Conservation (phyloP, 2,797 vertebrate species). For the Champsocephalus gunnari region DNA sequence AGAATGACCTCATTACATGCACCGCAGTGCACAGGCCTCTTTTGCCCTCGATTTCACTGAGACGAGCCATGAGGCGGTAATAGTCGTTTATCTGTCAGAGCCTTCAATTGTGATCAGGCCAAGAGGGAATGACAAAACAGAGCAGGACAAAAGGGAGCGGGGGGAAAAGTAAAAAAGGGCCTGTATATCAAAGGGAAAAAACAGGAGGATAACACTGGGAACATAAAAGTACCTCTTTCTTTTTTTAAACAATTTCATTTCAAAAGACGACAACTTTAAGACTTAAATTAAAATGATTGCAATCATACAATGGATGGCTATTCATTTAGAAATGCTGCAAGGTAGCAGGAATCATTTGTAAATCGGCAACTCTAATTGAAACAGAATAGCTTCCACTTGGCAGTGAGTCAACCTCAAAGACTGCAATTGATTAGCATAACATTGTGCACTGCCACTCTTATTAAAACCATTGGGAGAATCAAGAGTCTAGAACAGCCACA, state of each 20-base stretch:
- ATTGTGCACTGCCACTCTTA: background rate
- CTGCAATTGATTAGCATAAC: constrained; percentile 41
- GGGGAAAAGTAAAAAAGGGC: constrained; percentile 3
- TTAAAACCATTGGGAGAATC: constrained; percentile 26
- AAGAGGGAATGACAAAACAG: constrained; percentile 22
- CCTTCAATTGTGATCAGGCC: constrained; percentile 36
- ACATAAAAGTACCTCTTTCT: constrained; percentile 8
- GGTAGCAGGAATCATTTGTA: background rate
- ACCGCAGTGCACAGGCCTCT: constrained; percentile 48
- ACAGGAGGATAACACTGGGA: background rate
- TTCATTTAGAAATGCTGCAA: background rate
- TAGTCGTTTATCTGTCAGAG: constrained; percentile 61
- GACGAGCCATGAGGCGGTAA: constrained; percentile 53
- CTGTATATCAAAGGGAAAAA: constrained; percentile 33
- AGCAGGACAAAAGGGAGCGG: constrained; percentile 27
- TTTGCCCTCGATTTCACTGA: constrained; percentile 50
- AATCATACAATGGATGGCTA: background rate
- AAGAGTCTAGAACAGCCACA: constrained; percentile 25
- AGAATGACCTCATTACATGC: constrained; percentile 74
- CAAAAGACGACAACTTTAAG: background rate
- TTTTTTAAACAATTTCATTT: background rate
- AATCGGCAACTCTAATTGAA: constrained; percentile 2
- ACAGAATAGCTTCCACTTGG: constrained; percentile 13
- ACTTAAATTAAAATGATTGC: background rate
- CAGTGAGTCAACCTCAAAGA: constrained; percentile 21